Evolutionary conservation across 2,888 invertebrate genomes (phyloP).

Genomic region (Cryptosula pallasiana): DNA sequence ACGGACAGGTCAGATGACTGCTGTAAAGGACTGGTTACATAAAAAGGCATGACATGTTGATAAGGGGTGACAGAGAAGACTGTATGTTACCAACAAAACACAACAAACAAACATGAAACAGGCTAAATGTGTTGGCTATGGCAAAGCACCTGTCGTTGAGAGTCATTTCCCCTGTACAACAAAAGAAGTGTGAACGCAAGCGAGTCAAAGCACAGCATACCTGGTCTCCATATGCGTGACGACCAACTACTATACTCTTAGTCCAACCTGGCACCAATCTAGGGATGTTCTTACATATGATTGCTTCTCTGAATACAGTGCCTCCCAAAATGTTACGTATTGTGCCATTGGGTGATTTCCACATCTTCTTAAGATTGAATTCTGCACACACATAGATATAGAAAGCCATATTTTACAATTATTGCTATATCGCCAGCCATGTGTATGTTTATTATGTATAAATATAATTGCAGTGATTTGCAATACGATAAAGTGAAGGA

Average conservation of each 20-base stretch:
- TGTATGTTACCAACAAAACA: no score
- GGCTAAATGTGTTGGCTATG: no score
- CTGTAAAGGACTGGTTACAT: no score
- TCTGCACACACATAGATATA: constrained; percentile 40
- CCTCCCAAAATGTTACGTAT: constrained; percentile 59
- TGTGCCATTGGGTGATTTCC: constrained; percentile 60
- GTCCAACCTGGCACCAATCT: constrained; percentile 90
- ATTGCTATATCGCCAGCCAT: background rate
- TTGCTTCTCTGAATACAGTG: constrained; percentile 59
- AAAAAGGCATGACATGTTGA: no score
- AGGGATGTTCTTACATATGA: constrained; percentile 72
- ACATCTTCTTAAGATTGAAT: constrained; percentile 60
- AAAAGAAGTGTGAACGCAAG: no score
- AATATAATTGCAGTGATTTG: no score
- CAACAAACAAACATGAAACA: no score
- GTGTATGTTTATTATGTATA: constrained; percentile 16
- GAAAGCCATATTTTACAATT: background rate
- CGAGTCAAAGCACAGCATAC: constrained; percentile 38
- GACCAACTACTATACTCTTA: constrained; percentile 94
- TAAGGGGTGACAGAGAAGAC: no score
- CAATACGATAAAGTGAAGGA: no score
- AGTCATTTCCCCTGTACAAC: no score
- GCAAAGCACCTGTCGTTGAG: no score
- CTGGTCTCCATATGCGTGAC: constrained; percentile 85
- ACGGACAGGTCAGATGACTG: no score